Conservation (phyloP, 2,797 vertebrate genomes). For the Gambusia yucatana region DNA sequence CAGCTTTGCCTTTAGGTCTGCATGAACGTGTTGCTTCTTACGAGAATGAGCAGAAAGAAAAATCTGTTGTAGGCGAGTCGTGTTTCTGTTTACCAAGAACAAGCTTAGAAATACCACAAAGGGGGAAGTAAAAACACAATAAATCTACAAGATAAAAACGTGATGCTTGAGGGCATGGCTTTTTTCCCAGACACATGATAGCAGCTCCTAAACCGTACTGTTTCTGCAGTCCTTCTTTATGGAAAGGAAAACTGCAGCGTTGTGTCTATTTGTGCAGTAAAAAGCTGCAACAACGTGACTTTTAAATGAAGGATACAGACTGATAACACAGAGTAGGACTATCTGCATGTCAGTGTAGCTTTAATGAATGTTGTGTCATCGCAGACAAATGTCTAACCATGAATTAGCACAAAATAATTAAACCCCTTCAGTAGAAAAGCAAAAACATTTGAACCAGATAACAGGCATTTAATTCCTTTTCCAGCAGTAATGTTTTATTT, state of each 20-base stretch:
- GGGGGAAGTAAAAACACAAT: conserved; percentile 1
- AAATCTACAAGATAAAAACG: conserved; percentile 1
- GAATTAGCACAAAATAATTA: background rate
- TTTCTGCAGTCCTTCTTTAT: background rate
- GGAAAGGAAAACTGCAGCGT: background rate
- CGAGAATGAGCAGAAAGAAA: background rate
- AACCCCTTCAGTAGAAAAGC: background rate
- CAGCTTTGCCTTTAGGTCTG: background rate
- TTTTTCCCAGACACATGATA: background rate
- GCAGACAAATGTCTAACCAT: background rate
- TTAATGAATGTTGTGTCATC: background rate
- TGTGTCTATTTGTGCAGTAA: background rate
- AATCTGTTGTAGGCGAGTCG: background rate
- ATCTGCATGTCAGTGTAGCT: background rate
- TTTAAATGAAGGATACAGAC: conserved; percentile 2
- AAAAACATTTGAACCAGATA: background rate
- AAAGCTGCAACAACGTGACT: background rate
- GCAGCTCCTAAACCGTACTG: background rate
- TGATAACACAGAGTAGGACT: background rate
- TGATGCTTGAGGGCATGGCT: background rate
- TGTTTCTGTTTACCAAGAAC: background rate
- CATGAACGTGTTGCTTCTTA: background rate
- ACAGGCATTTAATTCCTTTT: background rate
- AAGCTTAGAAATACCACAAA: conserved; percentile 1
- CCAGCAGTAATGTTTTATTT: background rate